Percentiles rank a stretch among this genome's conserved stretches.
Evolutionary conservation across 2,797 vertebrate species (phyloP).

Genomic region (Sparidentex hasta): DNA sequence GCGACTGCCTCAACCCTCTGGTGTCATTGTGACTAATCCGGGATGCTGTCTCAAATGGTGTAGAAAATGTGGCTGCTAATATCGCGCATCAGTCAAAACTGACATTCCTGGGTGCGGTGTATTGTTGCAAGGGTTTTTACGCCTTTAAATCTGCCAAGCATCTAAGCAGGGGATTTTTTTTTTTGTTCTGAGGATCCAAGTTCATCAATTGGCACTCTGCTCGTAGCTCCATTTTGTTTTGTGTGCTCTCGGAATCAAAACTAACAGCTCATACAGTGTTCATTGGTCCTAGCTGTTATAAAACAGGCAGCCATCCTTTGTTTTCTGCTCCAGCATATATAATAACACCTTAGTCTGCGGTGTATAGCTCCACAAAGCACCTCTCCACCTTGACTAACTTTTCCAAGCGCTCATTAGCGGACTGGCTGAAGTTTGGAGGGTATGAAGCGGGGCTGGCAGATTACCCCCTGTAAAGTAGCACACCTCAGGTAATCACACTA

Average conservation of each 20-base stretch:
- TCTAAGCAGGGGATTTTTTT: not conserved
- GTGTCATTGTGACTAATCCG: slow-evolving; percentile 37
- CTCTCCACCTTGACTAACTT: slow-evolving; percentile 83
- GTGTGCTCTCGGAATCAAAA: slow-evolving; percentile 29
- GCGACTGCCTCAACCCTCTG: slow-evolving; percentile 41
- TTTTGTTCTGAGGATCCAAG: slow-evolving; percentile 3
- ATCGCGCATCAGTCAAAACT: slow-evolving; percentile 13
- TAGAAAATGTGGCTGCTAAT: slow-evolving; percentile 30
- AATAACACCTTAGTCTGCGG: slow-evolving; percentile 66
- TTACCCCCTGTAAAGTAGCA: slow-evolving; percentile 82
- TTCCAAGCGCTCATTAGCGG: slow-evolving; percentile 81
- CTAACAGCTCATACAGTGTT: slow-evolving; percentile 20
- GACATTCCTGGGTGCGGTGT: not conserved
- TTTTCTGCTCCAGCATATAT: slow-evolving; percentile 68
- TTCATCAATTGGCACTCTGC: slow-evolving; percentile 4
- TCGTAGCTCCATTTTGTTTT: slow-evolving; percentile 19
- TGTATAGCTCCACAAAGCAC: slow-evolving; percentile 76
- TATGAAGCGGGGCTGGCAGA: slow-evolving; percentile 74
- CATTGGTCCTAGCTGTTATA: slow-evolving; percentile 37
- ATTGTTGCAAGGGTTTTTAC: slow-evolving; percentile 17
- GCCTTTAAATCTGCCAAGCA: not conserved
- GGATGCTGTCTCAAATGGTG: slow-evolving; percentile 41
- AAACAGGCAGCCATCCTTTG: slow-evolving; percentile 59
- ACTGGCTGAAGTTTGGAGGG: slow-evolving; percentile 78
- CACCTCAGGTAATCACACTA: slow-evolving; percentile 85